Evolutionary conservation across 2,888 invertebrate genomes (phyloP).

Genomic region (Diaprepes abbreviatus): DNA sequence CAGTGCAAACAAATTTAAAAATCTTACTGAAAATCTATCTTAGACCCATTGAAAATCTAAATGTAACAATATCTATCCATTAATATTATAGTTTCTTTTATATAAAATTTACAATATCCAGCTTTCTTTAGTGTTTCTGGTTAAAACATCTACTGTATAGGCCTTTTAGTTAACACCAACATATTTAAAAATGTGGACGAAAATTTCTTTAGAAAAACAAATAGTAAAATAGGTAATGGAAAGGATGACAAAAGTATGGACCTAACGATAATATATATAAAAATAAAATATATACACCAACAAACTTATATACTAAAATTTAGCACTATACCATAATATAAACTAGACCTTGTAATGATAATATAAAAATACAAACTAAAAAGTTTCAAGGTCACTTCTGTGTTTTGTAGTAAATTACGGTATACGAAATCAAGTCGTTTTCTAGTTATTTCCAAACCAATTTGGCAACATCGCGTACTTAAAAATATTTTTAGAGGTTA

Average conservation of each 20-base stretch:
- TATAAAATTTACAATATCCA: slow-evolving; percentile 35
- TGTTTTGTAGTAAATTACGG: slow-evolving; percentile 23
- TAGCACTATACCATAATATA: slow-evolving; percentile 34
- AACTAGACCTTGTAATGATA: slow-evolving; percentile 30
- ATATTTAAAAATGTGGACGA: slow-evolving; percentile 41
- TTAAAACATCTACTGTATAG: slow-evolving; percentile 39
- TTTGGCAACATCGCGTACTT: slow-evolving; percentile 10
- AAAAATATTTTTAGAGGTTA: slow-evolving; percentile 5
- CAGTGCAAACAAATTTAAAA: slow-evolving; percentile 3
- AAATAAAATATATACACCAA: slow-evolving; percentile 50
- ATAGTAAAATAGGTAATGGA: slow-evolving; percentile 32
- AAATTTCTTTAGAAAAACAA: slow-evolving; percentile 15
- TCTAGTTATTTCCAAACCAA: background rate
- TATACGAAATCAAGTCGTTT: background rate
- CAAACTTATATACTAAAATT: slow-evolving; percentile 41
- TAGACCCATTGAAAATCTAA: slow-evolving; percentile 7
- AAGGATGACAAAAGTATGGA: slow-evolving; percentile 31
- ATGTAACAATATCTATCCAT: slow-evolving; percentile 19
- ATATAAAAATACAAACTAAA: slow-evolving; percentile 32
- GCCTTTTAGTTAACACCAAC: slow-evolving; percentile 43
- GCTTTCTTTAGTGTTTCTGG: slow-evolving; percentile 20
- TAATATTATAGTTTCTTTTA: slow-evolving; percentile 17
- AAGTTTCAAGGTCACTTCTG: slow-evolving; percentile 39
- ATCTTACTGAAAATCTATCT: slow-evolving; percentile 6
- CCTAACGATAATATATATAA: slow-evolving; percentile 41